Evolutionary conservation across 2,888 invertebrate genomes (phyloP).

Genomic region (Pollenia angustigena): DNA sequence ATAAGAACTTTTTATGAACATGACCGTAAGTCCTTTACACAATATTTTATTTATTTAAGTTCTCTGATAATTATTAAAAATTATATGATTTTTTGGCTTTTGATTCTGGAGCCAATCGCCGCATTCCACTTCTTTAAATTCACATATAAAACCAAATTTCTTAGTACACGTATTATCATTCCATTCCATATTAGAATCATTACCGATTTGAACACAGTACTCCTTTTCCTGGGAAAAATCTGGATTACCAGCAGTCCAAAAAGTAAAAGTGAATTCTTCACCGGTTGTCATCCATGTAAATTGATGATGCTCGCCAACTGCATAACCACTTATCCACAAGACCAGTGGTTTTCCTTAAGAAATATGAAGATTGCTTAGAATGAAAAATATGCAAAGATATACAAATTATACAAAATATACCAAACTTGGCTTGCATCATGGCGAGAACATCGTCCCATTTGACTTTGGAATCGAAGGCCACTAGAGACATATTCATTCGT

Average conservation of each 20-base stretch:
- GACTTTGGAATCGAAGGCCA: slow-evolving; percentile 5
- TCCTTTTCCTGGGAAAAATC: neutral
- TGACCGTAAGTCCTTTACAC: no score
- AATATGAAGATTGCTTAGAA: neutral
- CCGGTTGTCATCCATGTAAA: slow-evolving; percentile 36
- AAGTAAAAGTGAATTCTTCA: slow-evolving; percentile 6
- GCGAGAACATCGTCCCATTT: slow-evolving; percentile 28
- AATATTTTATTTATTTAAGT: neutral
- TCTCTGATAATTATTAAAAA: slow-evolving; percentile 4
- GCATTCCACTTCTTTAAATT: neutral
- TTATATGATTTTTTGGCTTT: neutral
- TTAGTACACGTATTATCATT: slow-evolving; percentile 8
- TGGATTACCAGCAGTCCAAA: slow-evolving; percentile 10
- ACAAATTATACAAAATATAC: neutral
- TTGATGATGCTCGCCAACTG: neutral
- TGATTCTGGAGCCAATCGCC: neutral
- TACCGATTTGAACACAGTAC: slow-evolving; percentile 35
- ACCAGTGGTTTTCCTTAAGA: neutral
- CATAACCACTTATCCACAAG: slow-evolving; percentile 35
- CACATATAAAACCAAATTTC: slow-evolving; percentile 43
- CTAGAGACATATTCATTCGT: slow-evolving; percentile 12
- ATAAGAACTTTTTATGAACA: no score
- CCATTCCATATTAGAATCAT: slow-evolving; percentile 18
- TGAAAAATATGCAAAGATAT: neutral
- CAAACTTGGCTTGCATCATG: slow-evolving; percentile 14